A percentile compares a stretch with the other conserved stretches of the same genome.
These are phyloP conservation scores for Equus przewalskii DNA, from an alignment of 2,113 vertebrate genomes.

Conservation along the genomic window DNA sequence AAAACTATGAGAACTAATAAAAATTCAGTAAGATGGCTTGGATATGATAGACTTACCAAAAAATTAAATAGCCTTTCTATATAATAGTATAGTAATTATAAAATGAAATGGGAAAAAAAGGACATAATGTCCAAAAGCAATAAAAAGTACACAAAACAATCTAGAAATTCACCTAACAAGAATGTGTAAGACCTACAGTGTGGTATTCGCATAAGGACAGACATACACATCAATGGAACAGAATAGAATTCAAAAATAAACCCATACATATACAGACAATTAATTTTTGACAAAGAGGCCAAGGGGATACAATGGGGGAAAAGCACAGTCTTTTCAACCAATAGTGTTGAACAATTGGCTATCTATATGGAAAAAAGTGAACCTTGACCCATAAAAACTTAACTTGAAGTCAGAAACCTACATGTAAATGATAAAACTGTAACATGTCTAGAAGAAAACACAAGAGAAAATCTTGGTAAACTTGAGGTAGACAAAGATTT, in stretches of 20 bases:
- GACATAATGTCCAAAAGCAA: constrained; percentile 46
- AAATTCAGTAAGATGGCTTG: constrained; percentile 44
- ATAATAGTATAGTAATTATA: background rate
- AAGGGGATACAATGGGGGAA: background rate
- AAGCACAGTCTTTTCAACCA: constrained; percentile 47
- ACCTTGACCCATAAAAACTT: background rate
- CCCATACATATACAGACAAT: background rate
- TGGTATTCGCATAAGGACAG: background rate
- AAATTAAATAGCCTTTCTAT: background rate
- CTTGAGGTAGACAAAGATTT: constrained; percentile 14
- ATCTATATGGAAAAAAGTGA: constrained; percentile 45
- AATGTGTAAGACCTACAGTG: background rate
- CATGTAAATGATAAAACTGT: constrained; percentile 39
- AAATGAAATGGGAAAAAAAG: background rate
- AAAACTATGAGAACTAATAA: constrained; percentile 40
- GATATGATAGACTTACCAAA: constrained; percentile 21
- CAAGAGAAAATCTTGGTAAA: background rate
- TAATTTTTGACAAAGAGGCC: constrained; percentile 36
- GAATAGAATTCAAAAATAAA: constrained; percentile 41
- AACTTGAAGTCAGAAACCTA: constrained; percentile 4
- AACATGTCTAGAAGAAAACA: background rate
- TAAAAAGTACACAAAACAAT: constrained; percentile 13
- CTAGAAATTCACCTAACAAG: constrained; percentile 38
- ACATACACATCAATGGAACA: background rate
- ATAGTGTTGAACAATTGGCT: background rate